Evolutionary conservation across 2,797 vertebrate species (phyloP).

Genomic region (Gallirallus australis): DNA sequence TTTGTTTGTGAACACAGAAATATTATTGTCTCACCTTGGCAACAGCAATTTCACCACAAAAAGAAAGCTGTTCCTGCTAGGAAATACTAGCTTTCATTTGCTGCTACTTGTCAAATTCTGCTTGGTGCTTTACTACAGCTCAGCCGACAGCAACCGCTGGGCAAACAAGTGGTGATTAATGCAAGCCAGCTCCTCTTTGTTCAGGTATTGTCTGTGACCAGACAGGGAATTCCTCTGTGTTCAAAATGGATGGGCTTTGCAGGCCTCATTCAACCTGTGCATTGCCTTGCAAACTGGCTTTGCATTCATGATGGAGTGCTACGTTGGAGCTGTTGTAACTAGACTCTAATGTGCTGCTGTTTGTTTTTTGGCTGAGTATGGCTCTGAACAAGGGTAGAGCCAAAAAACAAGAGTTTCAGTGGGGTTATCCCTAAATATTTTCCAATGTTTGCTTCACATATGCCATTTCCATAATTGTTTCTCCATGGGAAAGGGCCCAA

Average conservation of each 20-base stretch:
- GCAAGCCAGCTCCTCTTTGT: background rate
- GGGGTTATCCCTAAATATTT: background rate
- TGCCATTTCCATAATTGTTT: background rate
- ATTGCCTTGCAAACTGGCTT: background rate
- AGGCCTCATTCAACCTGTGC: background rate
- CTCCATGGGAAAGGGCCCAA: background rate
- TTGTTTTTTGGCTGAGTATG: background rate
- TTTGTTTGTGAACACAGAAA: constrained; percentile 51
- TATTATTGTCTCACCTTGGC: constrained; percentile 44
- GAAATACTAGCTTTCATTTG: constrained; percentile 23
- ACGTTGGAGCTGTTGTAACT: background rate
- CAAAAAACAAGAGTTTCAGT: background rate
- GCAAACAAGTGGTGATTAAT: background rate
- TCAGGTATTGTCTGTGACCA: background rate
- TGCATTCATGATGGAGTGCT: background rate
- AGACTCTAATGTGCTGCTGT: background rate
- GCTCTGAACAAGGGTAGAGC: background rate
- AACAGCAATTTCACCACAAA: constrained; percentile 36
- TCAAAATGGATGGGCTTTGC: background rate
- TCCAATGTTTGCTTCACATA: background rate
- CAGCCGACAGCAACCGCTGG: background rate
- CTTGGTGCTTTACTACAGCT: background rate
- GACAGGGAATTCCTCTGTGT: background rate
- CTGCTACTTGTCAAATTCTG: constrained; percentile 29
- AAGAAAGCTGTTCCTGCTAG: constrained; percentile 12